Base-by-base conservation (phyloP, 2,888 invertebrate genomes). In the Ariolimax columbianus region DNA sequence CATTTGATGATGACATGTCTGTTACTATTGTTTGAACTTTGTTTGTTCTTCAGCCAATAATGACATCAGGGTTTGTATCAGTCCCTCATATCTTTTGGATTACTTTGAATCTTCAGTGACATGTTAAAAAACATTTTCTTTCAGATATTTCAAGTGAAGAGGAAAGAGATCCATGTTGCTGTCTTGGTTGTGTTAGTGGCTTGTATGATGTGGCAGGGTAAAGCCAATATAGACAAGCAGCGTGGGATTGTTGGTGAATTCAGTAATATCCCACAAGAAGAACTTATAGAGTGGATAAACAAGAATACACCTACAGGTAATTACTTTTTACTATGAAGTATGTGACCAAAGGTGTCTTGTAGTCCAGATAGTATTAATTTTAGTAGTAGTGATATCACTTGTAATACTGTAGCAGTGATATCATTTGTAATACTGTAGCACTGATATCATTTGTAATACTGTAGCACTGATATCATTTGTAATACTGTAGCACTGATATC, bases 221-320 rank as follows among this genome's bases (percentile, higher is more conserved):
- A 95, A 19, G 91, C 93, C 14, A 95, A 95, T 90, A 89, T 96
- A 0, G 92, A 93, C 72, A 94, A 95, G 23, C 93, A 94, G 89
- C 90, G 92, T 92, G 89, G 90, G 55, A 93, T 94, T 77, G 87
- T 90, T 83, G 94, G 97, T 19, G 96, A 97, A 91, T 96, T 96
- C 94, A 96, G 95, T 85, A 96, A 97, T 91, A 95, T 96, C 66
- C 95, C 96, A 0, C 95, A 97, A 89, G 97, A 97, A 91, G 95
- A 96, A 90, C 94, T 98, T 87, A 95, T 98, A 68, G 95, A 96
- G 72, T 98, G 97, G 97, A 96, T 97, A 80, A 95, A 95, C 77
- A 91, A 94, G 0, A 95, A 96, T 87, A 96, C 93, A 43, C 95
- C 95, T 4, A 93, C 94, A 78, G 95, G 94, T 92, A 89, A 84